These are phyloP conservation scores for Poeciliopsis infans DNA, from an alignment of 2,797 vertebrate genomes.

Conservation along the genomic window DNA sequence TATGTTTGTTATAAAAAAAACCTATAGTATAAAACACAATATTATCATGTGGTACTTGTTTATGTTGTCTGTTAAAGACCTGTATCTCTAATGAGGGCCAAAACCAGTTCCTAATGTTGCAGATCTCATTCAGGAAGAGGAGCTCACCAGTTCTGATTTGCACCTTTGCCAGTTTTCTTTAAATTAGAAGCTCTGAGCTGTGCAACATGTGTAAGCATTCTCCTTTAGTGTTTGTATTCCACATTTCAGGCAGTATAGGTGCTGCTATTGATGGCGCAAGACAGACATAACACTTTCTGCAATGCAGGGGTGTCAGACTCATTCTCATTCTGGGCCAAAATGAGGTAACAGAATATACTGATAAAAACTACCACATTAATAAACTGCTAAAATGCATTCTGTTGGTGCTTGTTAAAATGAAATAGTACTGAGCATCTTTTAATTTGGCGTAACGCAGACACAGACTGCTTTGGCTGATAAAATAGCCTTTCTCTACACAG, in stretches of 20 bases:
- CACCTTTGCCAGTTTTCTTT: neutral
- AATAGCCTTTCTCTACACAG: no score
- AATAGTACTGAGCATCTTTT: no score
- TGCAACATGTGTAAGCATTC: neutral
- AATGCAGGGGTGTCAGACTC: neutral
- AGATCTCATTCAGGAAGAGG: neutral
- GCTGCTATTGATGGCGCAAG: neutral
- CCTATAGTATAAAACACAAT: neutral
- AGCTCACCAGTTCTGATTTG: neutral
- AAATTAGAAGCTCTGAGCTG: neutral
- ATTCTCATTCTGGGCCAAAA: no score
- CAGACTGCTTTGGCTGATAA: no score
- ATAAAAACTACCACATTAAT: no score
- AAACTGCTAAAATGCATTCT: no score
- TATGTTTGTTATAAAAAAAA: neutral
- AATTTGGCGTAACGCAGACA: no score
- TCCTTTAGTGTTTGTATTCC: neutral
- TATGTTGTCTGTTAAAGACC: neutral
- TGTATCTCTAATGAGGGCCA: neutral
- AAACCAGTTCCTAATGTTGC: neutral
- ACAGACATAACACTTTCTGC: neutral
- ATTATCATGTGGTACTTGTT: neutral
- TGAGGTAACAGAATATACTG: no score
- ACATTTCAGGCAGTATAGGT: neutral
- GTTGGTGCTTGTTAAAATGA: no score